Base-by-base conservation (phyloP, 2,888 invertebrate genomes). In the Gibbula magus region DNA sequence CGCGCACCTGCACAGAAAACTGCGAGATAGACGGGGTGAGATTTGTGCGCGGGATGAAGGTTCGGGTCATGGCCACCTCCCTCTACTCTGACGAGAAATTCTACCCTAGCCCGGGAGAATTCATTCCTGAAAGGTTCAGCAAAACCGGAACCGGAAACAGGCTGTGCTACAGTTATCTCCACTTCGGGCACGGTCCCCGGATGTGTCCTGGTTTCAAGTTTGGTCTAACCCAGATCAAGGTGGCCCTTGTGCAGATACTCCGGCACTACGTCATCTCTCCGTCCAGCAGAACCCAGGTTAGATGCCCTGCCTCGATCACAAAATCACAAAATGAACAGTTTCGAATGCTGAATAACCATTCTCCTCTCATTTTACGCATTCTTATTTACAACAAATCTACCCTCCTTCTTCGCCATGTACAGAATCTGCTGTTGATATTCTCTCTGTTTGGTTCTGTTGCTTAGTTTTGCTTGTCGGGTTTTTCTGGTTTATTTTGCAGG, bases 181-280 rank as follows among this genome's bases (percentile, higher is more conserved):
- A 88, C 0, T 88, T 87, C 66, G 89, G 89, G 0, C 81, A 83
- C 52, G 89, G 89, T 5, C 89, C 89, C 16, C 78, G 89, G 8
- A 86, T 85, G 82, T 89, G 89, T 66, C 86, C 87, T 1, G 89
- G 88, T 5, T 78, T 83, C 25, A 83, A 87, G 52, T 77, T 88
- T 1, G 88, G 87, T 8, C 79, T 83, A 32, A 56, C 86, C 22
- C 82, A 81, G 39, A 74, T 86, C 3, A 88, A 88, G 81, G 54
- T 84, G 8, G 82, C 85, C 32, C 22, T 88, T 10, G 81, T 87
- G 8, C 79, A 79, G 51, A 81, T 89, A 18, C 66, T 89, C 18
- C 80, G 81, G 51, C 79, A 82, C n/a, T 89, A 83, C 77, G 29
- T 56, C 7, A 76, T 89, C 20, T 66, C 73, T 2, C 52, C 77